Conservation (phyloP, 2,113 vertebrate genomes). For the Ivindomyrus marchei region DNA sequence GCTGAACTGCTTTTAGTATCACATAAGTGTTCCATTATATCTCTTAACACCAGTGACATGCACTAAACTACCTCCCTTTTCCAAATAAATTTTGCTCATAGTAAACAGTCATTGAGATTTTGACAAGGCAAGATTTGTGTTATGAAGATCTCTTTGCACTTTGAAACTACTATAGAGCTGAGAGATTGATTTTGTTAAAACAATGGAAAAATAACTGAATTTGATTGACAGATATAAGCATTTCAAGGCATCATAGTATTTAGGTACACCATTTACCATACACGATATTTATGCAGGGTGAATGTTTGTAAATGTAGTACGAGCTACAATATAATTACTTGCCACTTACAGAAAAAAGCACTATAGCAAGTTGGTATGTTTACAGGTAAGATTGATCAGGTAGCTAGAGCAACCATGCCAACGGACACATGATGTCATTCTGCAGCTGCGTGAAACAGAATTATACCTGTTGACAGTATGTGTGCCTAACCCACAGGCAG, state of each 20-base stretch:
- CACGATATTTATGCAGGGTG: neutral
- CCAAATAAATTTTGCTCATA: neutral
- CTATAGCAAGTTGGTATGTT: neutral
- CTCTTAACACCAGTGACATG: neutral
- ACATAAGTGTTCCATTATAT: neutral
- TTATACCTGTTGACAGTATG: neutral
- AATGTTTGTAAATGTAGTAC: neutral
- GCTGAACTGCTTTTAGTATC: neutral
- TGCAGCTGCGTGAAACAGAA: neutral
- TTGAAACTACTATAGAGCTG: neutral
- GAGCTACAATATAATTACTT: neutral
- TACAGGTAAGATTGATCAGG: neutral
- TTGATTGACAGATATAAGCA: neutral
- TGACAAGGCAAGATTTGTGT: neutral
- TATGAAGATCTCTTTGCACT: neutral
- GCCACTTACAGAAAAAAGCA: neutral
- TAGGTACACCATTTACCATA: neutral
- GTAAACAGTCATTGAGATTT: neutral
- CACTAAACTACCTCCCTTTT: neutral
- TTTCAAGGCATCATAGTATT: neutral
- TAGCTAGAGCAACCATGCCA: neutral
- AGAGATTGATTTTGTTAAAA: neutral
- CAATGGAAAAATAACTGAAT: neutral
- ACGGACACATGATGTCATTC: neutral
- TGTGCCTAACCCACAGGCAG: neutral